Conservation (phyloP, 2,888 invertebrate genomes). For the Cryptus viduatorius region DNA sequence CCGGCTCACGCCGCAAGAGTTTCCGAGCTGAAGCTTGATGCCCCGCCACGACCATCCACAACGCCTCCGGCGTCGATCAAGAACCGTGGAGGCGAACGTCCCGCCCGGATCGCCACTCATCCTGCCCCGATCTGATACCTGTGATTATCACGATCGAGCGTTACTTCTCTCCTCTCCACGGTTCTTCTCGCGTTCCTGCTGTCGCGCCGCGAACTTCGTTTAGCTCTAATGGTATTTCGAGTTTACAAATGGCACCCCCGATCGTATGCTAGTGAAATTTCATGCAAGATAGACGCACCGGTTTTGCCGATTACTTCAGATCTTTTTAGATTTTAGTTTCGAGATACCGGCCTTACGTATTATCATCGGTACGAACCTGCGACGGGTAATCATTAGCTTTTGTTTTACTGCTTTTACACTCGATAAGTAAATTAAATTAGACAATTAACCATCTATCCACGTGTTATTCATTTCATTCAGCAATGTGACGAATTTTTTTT, state of each 20-base stretch:
- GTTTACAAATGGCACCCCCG: constrained; percentile 10
- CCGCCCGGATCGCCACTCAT: constrained; percentile 50
- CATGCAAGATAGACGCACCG: neutral
- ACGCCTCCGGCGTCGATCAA: constrained; percentile 56
- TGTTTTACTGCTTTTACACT: neutral
- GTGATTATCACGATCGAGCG: constrained; percentile 58
- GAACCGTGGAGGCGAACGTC: constrained; percentile 45
- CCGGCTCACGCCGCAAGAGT: constrained; percentile 52
- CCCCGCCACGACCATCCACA: constrained; percentile 45
- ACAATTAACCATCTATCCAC: too few relatives aligned
- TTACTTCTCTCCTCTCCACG: constrained; percentile 33
- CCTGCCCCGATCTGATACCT: constrained; percentile 47
- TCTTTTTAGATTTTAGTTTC: neutral
- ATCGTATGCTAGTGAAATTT: constrained; percentile 3
- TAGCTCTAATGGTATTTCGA: constrained; percentile 20
- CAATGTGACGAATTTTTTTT: too few relatives aligned
- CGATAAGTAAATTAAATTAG: neutral
- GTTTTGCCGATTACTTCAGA: neutral
- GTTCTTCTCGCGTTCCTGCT: constrained; percentile 40
- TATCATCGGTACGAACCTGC: neutral
- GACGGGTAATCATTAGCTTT: neutral
- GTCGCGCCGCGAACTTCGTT: constrained; percentile 19
- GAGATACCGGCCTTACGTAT: neutral
- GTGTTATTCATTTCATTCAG: too few relatives aligned
- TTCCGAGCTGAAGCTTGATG: constrained; percentile 34